phyloP scores from a whole-genome alignment of 2,888 invertebrate genomes.

The Ormyrus nitidulus region DNA sequence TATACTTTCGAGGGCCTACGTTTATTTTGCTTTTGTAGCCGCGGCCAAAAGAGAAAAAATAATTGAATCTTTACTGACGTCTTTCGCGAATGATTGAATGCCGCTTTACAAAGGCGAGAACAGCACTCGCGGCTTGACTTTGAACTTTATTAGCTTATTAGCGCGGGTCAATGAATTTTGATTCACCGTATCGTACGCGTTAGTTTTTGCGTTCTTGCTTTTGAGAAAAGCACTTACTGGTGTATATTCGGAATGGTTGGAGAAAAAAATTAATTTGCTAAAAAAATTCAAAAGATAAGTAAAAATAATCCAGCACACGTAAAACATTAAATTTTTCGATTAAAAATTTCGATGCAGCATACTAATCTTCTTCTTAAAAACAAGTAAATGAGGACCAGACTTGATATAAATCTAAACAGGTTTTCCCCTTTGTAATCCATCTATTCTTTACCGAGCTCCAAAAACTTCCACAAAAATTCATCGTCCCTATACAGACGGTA shows the following conservation, averaged over 20 bases:
- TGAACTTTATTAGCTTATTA: conserved; percentile 27
- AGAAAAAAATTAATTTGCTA: background rate
- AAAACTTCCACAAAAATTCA: no score
- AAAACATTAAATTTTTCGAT: background rate
- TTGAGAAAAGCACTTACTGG: background rate
- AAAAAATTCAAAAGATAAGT: conserved; percentile 2
- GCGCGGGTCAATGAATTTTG: background rate
- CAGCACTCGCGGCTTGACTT: conserved; percentile 3
- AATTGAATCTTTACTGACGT: conserved; percentile 36
- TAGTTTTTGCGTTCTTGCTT: no score
- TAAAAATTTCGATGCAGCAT: no score
- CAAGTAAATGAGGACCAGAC: no score
- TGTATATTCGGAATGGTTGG: background rate
- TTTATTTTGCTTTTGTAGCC: conserved; percentile 6
- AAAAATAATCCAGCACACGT: background rate
- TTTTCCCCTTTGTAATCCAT: no score
- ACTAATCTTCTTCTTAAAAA: no score
- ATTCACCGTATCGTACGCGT: background rate
- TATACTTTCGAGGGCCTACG: background rate
- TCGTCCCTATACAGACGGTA: no score
- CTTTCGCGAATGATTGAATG: conserved; percentile 37
- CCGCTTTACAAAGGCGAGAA: background rate
- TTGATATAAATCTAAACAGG: no score
- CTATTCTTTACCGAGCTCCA: no score
- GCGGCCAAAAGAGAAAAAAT: conserved; percentile 25